Conservation (phyloP, 2,113 vertebrate species). For the Sturnus vulgaris region DNA sequence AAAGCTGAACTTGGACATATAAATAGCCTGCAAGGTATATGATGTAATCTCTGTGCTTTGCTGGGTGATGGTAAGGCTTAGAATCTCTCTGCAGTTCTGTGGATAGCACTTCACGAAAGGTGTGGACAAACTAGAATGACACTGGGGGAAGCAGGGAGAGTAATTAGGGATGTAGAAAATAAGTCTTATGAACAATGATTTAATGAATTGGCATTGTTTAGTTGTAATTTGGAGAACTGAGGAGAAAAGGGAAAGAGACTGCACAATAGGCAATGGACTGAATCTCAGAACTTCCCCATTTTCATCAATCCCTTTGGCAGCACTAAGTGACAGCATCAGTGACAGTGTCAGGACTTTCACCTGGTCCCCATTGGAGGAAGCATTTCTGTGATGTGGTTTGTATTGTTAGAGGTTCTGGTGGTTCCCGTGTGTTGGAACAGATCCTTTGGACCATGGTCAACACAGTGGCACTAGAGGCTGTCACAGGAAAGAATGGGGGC, state of each 20-base stretch:
- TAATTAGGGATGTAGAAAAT: background rate
- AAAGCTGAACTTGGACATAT: constrained; percentile 34
- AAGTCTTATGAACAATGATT: background rate
- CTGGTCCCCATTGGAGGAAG: background rate
- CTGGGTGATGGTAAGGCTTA: background rate
- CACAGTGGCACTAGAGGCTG: background rate
- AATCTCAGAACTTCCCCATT: background rate
- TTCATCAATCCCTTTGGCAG: background rate
- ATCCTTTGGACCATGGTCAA: background rate
- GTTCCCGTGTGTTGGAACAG: background rate
- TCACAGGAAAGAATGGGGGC: background rate
- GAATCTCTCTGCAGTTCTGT: background rate
- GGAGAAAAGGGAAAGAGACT: background rate
- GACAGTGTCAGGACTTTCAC: background rate
- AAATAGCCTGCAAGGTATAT: constrained; percentile 46
- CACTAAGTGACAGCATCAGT: background rate
- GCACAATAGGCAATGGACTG: background rate
- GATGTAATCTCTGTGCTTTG: constrained; percentile 44
- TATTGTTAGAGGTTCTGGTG: background rate
- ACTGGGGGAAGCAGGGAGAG: background rate
- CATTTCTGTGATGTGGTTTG: background rate
- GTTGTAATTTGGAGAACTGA: background rate
- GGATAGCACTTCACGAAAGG: background rate
- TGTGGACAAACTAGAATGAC: background rate
- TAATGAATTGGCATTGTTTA: background rate